These are phyloP conservation scores for Myotis pilosus DNA, from an alignment of 2,797 vertebrate genomes.

Conservation along the genomic window DNA sequence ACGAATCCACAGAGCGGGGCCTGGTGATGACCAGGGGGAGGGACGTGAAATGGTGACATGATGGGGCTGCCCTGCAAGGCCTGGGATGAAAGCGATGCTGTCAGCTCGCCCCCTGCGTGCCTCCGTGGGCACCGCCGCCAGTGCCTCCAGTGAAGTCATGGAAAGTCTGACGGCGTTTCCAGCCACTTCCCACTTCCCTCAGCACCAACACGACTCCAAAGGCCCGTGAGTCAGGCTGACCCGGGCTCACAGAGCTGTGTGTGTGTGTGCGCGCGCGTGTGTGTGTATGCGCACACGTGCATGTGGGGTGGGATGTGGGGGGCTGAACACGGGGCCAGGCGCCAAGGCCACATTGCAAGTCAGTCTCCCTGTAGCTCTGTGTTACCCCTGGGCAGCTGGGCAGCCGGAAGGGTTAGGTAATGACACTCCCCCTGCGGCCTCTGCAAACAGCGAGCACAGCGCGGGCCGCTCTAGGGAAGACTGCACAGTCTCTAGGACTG, in stretches of 20 bases:
- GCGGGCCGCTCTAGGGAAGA: not conserved
- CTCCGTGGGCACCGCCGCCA: not conserved
- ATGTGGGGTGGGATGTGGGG: too few relatives aligned
- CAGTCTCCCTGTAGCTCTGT: too few relatives aligned
- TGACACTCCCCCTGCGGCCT: not conserved
- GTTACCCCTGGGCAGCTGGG: too few relatives aligned
- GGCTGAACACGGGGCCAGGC: not conserved
- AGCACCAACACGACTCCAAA: not conserved
- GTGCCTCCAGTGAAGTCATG: slow-evolving; percentile 7
- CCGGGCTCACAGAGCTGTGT: not conserved
- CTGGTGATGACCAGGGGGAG: too few relatives aligned
- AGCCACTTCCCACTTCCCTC: not conserved
- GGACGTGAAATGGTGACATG: not conserved
- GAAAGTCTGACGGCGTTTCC: slow-evolving; percentile 21
- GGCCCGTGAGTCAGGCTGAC: not conserved
- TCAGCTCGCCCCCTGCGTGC: not conserved
- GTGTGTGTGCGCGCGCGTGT: not conserved
- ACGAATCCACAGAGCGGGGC: not conserved
- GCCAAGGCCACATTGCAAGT: not conserved
- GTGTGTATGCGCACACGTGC: accelerated
- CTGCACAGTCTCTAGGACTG: not conserved
- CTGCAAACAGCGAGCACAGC: not conserved
- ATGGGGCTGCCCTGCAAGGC: not conserved
- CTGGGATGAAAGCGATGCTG: not conserved
- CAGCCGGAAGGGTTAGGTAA: too few relatives aligned